These are phyloP conservation scores for Torymus auratus DNA, from an alignment of 2,888 invertebrate genomes.

Conservation along the genomic window DNA sequence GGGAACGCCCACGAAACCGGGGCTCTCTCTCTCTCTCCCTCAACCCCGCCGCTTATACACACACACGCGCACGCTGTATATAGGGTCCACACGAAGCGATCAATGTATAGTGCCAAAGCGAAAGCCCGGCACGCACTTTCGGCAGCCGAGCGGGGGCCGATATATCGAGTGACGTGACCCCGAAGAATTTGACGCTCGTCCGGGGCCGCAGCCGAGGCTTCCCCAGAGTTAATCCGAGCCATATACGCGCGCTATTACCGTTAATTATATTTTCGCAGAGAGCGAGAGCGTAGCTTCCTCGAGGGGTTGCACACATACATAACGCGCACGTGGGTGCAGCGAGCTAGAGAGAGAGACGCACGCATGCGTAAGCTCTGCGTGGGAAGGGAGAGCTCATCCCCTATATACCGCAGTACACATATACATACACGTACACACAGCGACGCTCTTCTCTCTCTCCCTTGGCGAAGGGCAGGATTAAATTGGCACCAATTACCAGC, in stretches of 20 bases:
- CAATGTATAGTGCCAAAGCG: slow-evolving; percentile 28
- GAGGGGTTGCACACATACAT: slow-evolving; percentile 38
- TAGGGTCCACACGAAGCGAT: not conserved
- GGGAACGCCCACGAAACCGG: slow-evolving; percentile 44
- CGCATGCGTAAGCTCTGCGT: slow-evolving; percentile 28
- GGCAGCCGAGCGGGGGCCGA: not conserved
- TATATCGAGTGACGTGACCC: slow-evolving; percentile 62
- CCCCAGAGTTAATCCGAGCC: slow-evolving; percentile 72
- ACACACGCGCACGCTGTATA: too few relatives aligned
- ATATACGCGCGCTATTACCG: slow-evolving; percentile 76
- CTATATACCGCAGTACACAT: slow-evolving; percentile 1
- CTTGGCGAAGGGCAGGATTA: slow-evolving; percentile 79
- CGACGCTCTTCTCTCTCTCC: not conserved
- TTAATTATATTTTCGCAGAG: slow-evolving; percentile 76
- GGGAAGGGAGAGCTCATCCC: slow-evolving; percentile 42
- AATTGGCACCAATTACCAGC: slow-evolving; percentile 83
- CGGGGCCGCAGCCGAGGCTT: slow-evolving; percentile 31
- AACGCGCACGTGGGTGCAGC: slow-evolving; percentile 22
- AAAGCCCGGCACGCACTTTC: slow-evolving; percentile 27
- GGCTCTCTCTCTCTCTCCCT: not conserved
- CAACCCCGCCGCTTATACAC: too few relatives aligned
- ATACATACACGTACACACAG: not conserved
- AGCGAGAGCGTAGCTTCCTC: slow-evolving; percentile 49
- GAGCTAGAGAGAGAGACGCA: slow-evolving; percentile 3
- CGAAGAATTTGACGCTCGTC: slow-evolving; percentile 69